These are phyloP conservation scores for Synanthedon formicaeformis DNA, from an alignment of 2,888 invertebrate genomes.

Conservation along the genomic window DNA sequence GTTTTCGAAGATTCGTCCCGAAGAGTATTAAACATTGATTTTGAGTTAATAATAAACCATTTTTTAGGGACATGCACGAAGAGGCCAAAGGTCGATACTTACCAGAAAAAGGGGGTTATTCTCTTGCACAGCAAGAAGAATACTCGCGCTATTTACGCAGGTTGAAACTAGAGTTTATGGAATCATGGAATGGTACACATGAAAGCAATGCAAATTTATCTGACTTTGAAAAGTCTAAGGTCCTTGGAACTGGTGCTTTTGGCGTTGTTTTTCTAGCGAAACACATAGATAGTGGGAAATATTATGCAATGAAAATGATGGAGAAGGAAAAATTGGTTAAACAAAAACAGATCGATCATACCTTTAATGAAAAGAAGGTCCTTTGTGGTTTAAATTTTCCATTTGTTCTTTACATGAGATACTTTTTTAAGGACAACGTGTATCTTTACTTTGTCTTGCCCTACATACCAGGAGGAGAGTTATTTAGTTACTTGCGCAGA, in stretches of 20 bases:
- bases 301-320: slow-evolving; percentile 89
- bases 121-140: slow-evolving; percentile 40
- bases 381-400: slow-evolving; percentile 88
- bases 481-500: slow-evolving; percentile 82
- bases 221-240: slow-evolving; percentile 80
- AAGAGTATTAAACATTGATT: no score
- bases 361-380: slow-evolving; percentile 89
- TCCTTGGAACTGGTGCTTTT: slow-evolving; percentile 91
- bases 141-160: slow-evolving; percentile 41
- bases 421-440: slow-evolving; percentile 87
- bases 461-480: slow-evolving; percentile 86
- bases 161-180: slow-evolving; percentile 42
- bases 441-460: slow-evolving; percentile 87
- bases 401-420: slow-evolving; percentile 87
- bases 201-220: slow-evolving; percentile 29
- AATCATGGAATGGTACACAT: slow-evolving; percentile 47
- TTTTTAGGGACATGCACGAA: no score
- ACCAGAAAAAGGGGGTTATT: slow-evolving; percentile 17
- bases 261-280: slow-evolving; percentile 83
- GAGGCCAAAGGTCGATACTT: no score
- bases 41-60: no score
- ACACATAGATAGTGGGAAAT: slow-evolving; percentile 70
- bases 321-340: slow-evolving; percentile 89
- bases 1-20: no score
- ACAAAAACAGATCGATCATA: slow-evolving; percentile 89